These are phyloP conservation scores for Petrocephalus schoutedeni DNA, from an alignment of 2,797 vertebrate species.

Conservation along the genomic window DNA sequence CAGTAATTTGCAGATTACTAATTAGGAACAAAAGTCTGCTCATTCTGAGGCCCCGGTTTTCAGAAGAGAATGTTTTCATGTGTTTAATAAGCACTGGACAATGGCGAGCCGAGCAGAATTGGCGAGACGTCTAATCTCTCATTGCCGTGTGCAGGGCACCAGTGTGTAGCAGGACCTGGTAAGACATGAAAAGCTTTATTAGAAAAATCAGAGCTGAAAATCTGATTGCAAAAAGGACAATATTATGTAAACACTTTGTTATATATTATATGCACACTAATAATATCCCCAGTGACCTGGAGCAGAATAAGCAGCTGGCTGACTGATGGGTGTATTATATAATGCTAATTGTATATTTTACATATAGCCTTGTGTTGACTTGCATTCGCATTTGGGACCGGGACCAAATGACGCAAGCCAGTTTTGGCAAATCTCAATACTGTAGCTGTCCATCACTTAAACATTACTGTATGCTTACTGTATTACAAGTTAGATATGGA, in stretches of 20 bases:
- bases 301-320: background rate
- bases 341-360: background rate
- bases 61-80: background rate
- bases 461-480: background rate
- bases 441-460: background rate
- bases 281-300: background rate
- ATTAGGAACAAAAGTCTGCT: background rate
- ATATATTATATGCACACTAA: background rate
- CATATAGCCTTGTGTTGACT: background rate
- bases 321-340: background rate
- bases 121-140: background rate
- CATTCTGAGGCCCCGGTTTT: background rate
- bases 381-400: background rate
- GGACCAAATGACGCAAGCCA: background rate
- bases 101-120: background rate
- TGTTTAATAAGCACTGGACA: background rate
- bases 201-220: background rate
- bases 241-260: background rate
- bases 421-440: background rate
- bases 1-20: background rate
- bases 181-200: background rate
- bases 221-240: background rate
- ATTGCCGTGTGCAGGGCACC: background rate
- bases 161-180: background rate
- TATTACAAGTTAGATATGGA: background rate